Conservation (phyloP, 2,113 vertebrate genomes). For the Clupea harengus region DNA sequence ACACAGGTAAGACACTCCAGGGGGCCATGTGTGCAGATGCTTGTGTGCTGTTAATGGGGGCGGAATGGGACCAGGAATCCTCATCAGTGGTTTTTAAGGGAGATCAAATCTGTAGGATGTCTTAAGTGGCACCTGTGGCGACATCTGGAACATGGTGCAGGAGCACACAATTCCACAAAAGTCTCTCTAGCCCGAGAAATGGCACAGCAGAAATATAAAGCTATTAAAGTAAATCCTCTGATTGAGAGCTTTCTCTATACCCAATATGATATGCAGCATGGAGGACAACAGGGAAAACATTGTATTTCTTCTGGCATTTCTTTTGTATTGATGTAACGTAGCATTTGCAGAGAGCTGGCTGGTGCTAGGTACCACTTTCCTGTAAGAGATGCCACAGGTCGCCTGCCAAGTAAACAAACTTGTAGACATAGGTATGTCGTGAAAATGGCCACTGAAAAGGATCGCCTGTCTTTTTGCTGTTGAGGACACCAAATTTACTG, state of each 20-base stretch:
- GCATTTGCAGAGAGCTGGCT: not conserved
- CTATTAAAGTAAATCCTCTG: too few relatives aligned
- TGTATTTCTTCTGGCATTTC: too few relatives aligned
- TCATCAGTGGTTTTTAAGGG: not conserved
- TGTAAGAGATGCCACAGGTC: not conserved
- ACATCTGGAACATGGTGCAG: not conserved
- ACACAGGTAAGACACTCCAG: constrained; percentile 82
- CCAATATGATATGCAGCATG: too few relatives aligned
- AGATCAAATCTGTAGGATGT: too few relatives aligned
- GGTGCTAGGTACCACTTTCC: not conserved
- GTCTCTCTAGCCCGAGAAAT: not conserved
- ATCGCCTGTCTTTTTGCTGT: not conserved
- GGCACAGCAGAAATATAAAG: too few relatives aligned
- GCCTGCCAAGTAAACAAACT: not conserved
- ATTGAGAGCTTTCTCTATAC: too few relatives aligned
- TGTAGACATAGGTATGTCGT: not conserved
- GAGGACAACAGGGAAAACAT: too few relatives aligned
- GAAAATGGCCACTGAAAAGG: not conserved
- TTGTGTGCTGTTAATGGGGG: not conserved
- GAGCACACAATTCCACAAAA: not conserved
- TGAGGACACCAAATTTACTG: not conserved
- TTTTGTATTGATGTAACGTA: too few relatives aligned
- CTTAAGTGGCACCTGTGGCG: not conserved
- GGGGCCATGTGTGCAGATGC: not conserved
- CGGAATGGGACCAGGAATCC: not conserved